Conservation (phyloP, 2,113 vertebrate species). For the Crypturellus undulatus region DNA sequence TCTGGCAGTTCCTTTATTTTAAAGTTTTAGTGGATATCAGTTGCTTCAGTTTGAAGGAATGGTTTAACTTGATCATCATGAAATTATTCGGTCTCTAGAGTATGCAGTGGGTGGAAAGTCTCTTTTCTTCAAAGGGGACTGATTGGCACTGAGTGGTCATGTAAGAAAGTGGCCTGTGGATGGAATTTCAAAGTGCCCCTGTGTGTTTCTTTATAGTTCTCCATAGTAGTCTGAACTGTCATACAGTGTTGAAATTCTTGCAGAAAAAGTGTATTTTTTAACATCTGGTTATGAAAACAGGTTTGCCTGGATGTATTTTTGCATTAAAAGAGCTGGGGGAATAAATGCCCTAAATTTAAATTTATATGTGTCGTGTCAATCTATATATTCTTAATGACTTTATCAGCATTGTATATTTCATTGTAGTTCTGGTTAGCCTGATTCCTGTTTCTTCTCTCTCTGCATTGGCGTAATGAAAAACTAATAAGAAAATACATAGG, state of each 20-base stretch:
- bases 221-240: neutral
- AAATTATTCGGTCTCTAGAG: neutral
- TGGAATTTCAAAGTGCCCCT: neutral
- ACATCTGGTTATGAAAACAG: neutral
- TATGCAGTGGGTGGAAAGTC: neutral
- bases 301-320: neutral
- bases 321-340: neutral
- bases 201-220: neutral
- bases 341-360: neutral
- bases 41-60: neutral
- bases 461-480: neutral
- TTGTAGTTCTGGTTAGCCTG: neutral
- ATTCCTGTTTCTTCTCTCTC: neutral
- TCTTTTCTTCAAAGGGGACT: fast-evolving
- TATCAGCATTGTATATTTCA: neutral
- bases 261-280: neutral
- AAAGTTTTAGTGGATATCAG: neutral
- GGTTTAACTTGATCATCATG: neutral
- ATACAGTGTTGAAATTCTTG: neutral
- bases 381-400: neutral
- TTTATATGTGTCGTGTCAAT: no score
- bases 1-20: neutral
- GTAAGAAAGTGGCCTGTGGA: neutral
- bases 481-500: neutral
- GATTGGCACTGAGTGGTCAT: fast-evolving